phyloP scores from a whole-genome alignment of 2,113 vertebrate species.

The Leptobrachium leishanense region DNA sequence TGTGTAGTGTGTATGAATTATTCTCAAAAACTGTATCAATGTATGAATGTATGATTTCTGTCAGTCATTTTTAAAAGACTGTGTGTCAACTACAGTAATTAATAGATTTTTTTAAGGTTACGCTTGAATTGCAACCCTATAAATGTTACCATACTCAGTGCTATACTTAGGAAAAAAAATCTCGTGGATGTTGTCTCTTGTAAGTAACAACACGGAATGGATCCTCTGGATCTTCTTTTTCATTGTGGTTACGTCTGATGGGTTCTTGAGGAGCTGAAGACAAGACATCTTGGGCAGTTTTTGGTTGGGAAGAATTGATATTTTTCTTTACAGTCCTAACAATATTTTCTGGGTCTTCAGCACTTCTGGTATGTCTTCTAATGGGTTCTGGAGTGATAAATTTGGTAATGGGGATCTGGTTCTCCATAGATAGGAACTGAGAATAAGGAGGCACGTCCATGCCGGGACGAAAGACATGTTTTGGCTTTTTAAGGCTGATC shows the following conservation, averaged over 20 bases:
- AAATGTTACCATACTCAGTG: neutral
- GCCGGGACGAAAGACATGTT: constrained; percentile 70
- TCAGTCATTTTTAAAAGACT: neutral
- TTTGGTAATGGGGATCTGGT: constrained; percentile 79
- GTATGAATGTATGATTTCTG: neutral
- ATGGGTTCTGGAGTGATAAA: constrained; percentile 68
- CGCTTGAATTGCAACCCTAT: neutral
- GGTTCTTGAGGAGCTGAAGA: constrained; percentile 65
- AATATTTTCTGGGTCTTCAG: constrained; percentile 71
- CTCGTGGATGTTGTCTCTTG: constrained; percentile 49
- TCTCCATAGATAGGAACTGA: constrained; percentile 80
- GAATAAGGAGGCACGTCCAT: constrained; percentile 83
- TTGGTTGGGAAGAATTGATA: constrained; percentile 6
- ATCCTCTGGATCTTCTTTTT: constrained; percentile 66
- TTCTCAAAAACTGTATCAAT: neutral
- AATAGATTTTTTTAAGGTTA: neutral
- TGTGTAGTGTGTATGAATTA: no score
- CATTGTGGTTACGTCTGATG: constrained; percentile 66
- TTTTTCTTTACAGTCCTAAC: constrained; percentile 33
- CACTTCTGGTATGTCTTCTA: constrained; percentile 73
- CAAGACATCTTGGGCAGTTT: constrained; percentile 47
- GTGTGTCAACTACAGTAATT: neutral
- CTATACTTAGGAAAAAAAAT: neutral
- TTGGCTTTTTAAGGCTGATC: constrained; percentile 84
- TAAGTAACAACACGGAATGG: constrained; percentile 69